phyloP scores from a whole-genome alignment of 1,140 invertebrate species.

The Hylaeus volcanicus region DNA sequence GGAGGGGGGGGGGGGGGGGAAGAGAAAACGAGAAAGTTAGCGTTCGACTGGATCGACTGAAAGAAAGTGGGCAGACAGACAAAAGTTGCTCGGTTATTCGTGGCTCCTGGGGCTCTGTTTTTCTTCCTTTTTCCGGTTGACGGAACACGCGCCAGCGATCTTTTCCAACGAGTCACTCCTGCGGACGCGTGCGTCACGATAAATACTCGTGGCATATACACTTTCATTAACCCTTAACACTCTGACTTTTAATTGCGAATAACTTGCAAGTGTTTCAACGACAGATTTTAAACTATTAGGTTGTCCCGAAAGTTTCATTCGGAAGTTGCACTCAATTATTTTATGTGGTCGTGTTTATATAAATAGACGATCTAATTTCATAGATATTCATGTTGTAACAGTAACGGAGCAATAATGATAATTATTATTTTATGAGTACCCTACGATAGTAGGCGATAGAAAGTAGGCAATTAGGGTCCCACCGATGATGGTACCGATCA shows the following conservation, averaged over 20 bases:
- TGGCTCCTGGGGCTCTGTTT: neutral
- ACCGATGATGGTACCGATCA: neutral
- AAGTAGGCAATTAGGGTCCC: too few species aligned
- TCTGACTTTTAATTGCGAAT: too few species aligned
- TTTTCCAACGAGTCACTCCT: slow-evolving; percentile 1
- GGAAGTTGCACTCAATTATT: too few species aligned
- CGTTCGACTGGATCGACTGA: neutral
- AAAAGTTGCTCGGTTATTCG: slow-evolving; percentile 50
- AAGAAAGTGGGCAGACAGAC: slow-evolving; percentile 1
- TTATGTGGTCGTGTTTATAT: too few species aligned
- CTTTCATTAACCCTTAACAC: slow-evolving; percentile 22
- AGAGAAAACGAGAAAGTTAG: slow-evolving; percentile 37
- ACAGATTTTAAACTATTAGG: too few species aligned
- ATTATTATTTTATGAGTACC: too few species aligned
- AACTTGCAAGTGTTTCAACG: too few species aligned
- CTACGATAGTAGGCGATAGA: too few species aligned
- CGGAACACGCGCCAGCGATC: slow-evolving; percentile 25
- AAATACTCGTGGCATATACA: neutral
- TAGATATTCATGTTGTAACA: too few species aligned
- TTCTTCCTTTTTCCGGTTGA: slow-evolving; percentile 37
- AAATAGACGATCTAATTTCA: too few species aligned
- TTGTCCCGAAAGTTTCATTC: too few species aligned
- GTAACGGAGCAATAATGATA: too few species aligned
- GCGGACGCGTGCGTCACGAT: slow-evolving; percentile 8
- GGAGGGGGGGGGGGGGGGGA: neutral